Base-by-base conservation (phyloP, 2,113 vertebrate genomes). In the Platanista minor region DNA sequence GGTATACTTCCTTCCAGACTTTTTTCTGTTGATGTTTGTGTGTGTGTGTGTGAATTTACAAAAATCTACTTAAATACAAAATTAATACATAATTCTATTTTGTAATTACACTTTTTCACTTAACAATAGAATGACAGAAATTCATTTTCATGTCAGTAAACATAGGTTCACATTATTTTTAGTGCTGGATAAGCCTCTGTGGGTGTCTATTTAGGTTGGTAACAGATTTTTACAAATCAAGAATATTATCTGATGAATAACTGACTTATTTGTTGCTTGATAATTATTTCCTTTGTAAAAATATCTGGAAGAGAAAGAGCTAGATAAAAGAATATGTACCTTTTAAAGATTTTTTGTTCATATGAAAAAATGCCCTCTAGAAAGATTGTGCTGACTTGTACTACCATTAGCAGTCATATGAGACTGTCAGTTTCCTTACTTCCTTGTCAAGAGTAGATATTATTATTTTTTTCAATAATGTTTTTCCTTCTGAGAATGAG, bases 51-150 rank as follows among this genome's bases (percentile, higher is more conserved):
- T n/a, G 10, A 91, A 59, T 80, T 54, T 81, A 29, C 10, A 59
- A 92, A 83, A 43, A 84, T 88, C 91, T 80, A 66, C 83, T 84
- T 88, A 95, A 78, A 78, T 78, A 49, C 4, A 93, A 75, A 83
- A 83, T 46, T 66, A 67, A 78, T 67, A 67, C 17, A 4, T 61
- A 91, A 91, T 87, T 3, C 31, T 84, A 72, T 31, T 84, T 83
- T 66, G 3, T 78, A 87, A 21, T 54, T 87, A 82, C 2, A 21
- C 21, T 59, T 66, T 78, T 61, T 75, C 49, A 69, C 12, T 90
- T 92, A 86, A 88, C 33, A 66, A 46, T 29, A 69, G 20, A 92
- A 36, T 89, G 5, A 83, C 25, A 75, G 31, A 85, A 80, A 43
- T 12, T 41, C 14, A 64, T 92, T 87, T 87, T 89, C 31, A 74